Base-by-base conservation (phyloP, 2,797 vertebrate genomes). In the Antrozous pallidus region DNA sequence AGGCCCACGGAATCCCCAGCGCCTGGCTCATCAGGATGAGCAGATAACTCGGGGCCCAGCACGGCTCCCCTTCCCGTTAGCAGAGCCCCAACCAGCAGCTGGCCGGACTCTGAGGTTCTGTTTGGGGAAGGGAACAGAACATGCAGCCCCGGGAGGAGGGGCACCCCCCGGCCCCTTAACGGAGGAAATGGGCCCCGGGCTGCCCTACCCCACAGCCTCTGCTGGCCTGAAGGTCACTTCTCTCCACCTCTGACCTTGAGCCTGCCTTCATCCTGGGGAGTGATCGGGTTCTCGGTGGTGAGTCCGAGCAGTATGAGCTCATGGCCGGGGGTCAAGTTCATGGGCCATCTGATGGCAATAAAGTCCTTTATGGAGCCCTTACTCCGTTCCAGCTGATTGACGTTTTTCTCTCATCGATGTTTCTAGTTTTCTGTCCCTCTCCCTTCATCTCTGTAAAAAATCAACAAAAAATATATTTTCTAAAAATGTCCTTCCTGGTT, bases 1-100 rank as follows among this genome's bases (percentile, higher is more conserved):
- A 17, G 63, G 47, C 47, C 2, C 0, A 36, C 0, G 93, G 95
- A 97, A 96, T 97, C 93, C 36, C 96, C 96, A 16, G 54, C 58
- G 75, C 70, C 77, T n/a, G 14, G 82, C 85, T 92, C n/a, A 8
- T 45, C 73, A 4, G 56, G 12, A 40, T 8, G 3, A 75, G 73
- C 67, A 4, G 69, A 49, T 83, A 78, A 87, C 92, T 86, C 26
- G 90, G 87, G 95, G 49, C 79, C 31, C 69, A 11, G 73, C 2
- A 2, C 0, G 3, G 54, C 22, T 42, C 12, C 17, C 83, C 63
- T 96, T 97, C 95, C 89, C 22, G 51, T 82, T 58, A 94, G 92
- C 90, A 2, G 31, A 80, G 49, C 1, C 0, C n/a, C 40, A 31
- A 70, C 75, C 69, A 85, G 54, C 36, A 61, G 78, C 49, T 24